Conservation (phyloP, 2,113 vertebrate genomes). For the Tetrax tetrax region DNA sequence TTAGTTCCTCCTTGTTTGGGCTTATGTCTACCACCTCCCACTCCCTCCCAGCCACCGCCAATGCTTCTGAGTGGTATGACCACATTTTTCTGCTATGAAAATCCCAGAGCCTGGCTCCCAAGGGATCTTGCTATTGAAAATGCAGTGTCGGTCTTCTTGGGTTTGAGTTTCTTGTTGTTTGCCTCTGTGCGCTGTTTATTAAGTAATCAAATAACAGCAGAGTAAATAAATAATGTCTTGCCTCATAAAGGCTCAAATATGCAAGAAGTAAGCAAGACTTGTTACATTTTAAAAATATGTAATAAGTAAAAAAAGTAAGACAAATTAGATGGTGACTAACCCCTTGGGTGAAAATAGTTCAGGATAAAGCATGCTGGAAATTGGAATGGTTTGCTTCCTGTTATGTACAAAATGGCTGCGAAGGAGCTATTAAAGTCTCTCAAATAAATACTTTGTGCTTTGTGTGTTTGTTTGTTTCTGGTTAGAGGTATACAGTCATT, state of each 20-base stretch:
- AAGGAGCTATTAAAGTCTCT: conserved; percentile 37
- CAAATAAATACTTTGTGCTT: conserved; percentile 30
- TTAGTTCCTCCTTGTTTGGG: neutral
- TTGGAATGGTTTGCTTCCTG: conserved; percentile 19
- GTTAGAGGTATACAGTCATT: conserved; percentile 51
- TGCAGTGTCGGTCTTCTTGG: neutral
- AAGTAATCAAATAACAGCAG: conserved; percentile 27
- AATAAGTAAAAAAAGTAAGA: neutral
- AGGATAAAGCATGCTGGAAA: neutral
- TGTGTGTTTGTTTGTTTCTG: conserved; percentile 65
- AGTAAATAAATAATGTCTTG: conserved; percentile 32
- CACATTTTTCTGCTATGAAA: conserved; percentile 49
- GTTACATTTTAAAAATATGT: neutral
- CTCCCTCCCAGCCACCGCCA: neutral
- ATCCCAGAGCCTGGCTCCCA: conserved; percentile 22
- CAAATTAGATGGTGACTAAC: neutral
- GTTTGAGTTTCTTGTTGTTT: conserved; percentile 34
- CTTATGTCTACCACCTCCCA: neutral
- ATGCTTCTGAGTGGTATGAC: conserved; percentile 19
- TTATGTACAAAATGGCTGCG: conserved; percentile 47
- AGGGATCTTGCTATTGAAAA: conserved; percentile 52
- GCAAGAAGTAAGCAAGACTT: neutral
- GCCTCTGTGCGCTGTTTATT: conserved; percentile 31
- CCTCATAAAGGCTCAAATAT: neutral
- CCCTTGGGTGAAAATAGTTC: neutral